Percentiles rank a stretch among this genome's conserved stretches.
Evolutionary conservation across 2,888 invertebrate species (phyloP).

Genomic region (Calliscelio sp.): DNA sequence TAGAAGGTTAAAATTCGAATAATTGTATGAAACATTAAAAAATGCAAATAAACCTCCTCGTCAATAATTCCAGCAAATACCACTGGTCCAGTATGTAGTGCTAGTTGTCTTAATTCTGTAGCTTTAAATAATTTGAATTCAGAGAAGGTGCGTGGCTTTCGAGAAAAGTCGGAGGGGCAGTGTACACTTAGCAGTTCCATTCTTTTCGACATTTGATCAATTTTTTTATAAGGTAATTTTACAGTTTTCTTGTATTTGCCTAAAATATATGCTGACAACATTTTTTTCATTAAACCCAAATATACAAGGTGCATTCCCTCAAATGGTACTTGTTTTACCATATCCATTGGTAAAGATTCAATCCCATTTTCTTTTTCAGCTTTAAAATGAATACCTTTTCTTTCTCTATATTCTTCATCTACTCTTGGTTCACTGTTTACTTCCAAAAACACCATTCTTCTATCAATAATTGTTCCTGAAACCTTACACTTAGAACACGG

Average conservation of each 20-base stretch:
- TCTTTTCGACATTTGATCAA: constrained; percentile 23
- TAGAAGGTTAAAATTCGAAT: constrained; percentile 57
- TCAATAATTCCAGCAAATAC: constrained; percentile 72
- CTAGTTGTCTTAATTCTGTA: constrained; percentile 77
- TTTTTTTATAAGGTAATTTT: constrained; percentile 17
- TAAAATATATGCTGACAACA: constrained; percentile 55
- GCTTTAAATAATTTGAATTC: constrained; percentile 73
- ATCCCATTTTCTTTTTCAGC: constrained; percentile 43
- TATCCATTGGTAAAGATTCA: constrained; percentile 55
- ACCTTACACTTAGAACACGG: constrained; percentile 50
- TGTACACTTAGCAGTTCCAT: constrained; percentile 54
- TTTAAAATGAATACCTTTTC: constrained; percentile 60
- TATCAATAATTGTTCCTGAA: neutral
- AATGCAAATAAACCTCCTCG: constrained; percentile 72
- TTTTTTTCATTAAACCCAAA: constrained; percentile 65
- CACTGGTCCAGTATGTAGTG: constrained; percentile 77
- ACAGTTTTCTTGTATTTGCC: constrained; percentile 59
- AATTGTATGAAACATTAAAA: constrained; percentile 73
- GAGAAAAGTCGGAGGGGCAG: constrained; percentile 76
- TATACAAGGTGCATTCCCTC: constrained; percentile 72
- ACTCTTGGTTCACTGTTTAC: constrained; percentile 1
- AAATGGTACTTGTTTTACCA: constrained; percentile 68
- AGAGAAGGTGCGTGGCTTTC: constrained; percentile 71
- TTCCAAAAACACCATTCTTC: constrained; percentile 22
- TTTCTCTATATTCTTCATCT: constrained; percentile 33